Evolutionary conservation across 2,797 vertebrate species (phyloP), one percentile per base, ranked within the genome.

Genomic region (Percopsis omiscomaycus): DNA sequence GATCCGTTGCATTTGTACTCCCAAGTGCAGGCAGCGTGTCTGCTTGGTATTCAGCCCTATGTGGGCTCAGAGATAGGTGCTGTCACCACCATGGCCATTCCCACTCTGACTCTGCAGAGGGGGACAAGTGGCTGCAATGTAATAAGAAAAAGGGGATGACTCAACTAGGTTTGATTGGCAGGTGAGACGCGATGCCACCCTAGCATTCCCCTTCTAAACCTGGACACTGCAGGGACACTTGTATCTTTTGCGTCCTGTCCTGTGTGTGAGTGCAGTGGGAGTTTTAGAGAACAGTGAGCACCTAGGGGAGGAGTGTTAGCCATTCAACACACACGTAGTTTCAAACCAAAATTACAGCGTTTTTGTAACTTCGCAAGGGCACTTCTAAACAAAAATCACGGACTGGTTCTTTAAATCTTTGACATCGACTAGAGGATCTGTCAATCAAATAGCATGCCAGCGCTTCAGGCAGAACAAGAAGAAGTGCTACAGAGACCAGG

Each of bases 131-230:
- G 45, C 71, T 80, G 62, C 75, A 76, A 86, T 84, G 77, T 73
- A 75, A 88, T 89, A 80, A 86, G 59, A 73, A 79, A 58, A 76
- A 70, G 64, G 73, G 78, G 79, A 75, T 78, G 75, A 73, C 64
- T 81, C 71, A 65, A 66, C 29, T 61, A 62, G 59, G 67, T 66
- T 69, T 80, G 82, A 77, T 84, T 73, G 64, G 59, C 22, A 67
- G 74, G 83, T 71, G 51, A 55, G 49, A 65, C 66, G 59, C 14
- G 59, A 64, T 51, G 71, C 66, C 53, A 67, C 56, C 48, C 14
- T 63, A 74, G 58, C 42, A 1, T 42, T 42, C 49, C 48, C 59
- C 57, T 48, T 29, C 48, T 54, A 12, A 67, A 59, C 54, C 55
- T 66, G 4, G 15, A 45, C 69, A 15, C 60, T 61, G 55, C 45